Evolutionary conservation across 2,888 invertebrate genomes (phyloP), one percentile per base, ranked within the genome.

Genomic region (Eretmocerus hayati): DNA sequence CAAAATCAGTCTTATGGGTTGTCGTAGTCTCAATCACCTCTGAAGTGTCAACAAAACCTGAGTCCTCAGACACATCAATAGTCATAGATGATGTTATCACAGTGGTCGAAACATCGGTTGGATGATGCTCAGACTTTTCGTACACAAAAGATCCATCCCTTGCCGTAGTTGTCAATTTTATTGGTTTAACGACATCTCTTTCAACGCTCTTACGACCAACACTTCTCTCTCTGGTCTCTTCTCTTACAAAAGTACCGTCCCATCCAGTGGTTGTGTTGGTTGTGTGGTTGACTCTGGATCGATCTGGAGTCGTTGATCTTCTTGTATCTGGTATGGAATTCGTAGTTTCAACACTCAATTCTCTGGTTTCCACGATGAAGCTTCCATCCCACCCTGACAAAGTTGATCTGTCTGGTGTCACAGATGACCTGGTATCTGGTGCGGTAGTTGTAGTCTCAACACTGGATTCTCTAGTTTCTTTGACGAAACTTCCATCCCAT

Each of bases 71-170:
- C 8, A 43, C 43, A 26, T 48, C 48, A 21, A 43, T 9, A 13
- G 37, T 47, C 9, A 42, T n/a, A 3, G 47, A 42, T 8, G 37
- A 40, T 6, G 40, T 46, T 3, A 42, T 22, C 9, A 30, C 8
- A 11, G 26, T 26, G n/a, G n/a, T n/a, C n/a, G n/a, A n/a, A n/a
- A n/a, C n/a, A 8, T 23, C 40, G 18, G 15, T 18, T 18, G 19
- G 32, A 2, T 6, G 22, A n/a, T 6, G 30, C 18, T 9, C n/a
- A n/a, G 19, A 13, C 19, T 35, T 26, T 13, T 42, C 39, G 37
- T 44, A 41, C 2, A 51, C 19, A 20, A 51, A 51, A 22, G 51
- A 41, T 4, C 51, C 51, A 19, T 51, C 47, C 9, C 51, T 22
- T 2, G 36, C 40, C 2, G 46, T 40, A 13, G 51, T 47, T 8